These are phyloP conservation scores for Solea senegalensis DNA, from an alignment of 2,113 vertebrate species.

Conservation along the genomic window DNA sequence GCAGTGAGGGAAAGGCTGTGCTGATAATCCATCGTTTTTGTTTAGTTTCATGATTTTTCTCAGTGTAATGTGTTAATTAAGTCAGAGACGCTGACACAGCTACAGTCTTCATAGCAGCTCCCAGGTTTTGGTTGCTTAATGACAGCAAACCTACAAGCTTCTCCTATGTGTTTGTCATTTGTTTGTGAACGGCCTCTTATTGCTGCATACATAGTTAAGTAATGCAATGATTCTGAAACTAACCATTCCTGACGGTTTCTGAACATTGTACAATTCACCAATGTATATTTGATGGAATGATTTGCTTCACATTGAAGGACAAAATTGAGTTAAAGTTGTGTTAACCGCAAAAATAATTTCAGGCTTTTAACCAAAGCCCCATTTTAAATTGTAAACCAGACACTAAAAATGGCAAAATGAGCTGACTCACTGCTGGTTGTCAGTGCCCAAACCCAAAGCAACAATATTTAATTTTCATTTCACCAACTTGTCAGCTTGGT, in stretches of 20 bases:
- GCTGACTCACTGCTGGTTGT: not conserved
- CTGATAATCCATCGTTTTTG: no score
- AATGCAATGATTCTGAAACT: no score
- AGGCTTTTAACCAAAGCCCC: conserved; percentile 25
- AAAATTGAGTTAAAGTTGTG: conserved; percentile 6
- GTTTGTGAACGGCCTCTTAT: no score
- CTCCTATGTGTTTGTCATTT: no score
- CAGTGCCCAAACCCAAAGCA: conserved; percentile 25
- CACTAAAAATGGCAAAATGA: conserved; percentile 25
- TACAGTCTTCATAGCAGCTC: no score
- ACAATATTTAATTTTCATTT: conserved; percentile 36
- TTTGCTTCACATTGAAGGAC: conserved; percentile 20
- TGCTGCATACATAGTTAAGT: no score
- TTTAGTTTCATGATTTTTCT: no score
- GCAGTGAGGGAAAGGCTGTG: no score
- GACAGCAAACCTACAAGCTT: no score
- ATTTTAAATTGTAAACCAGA: conserved; percentile 32
- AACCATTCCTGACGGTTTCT: not conserved
- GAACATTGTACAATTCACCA: not conserved
- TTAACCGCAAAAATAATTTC: conserved; percentile 24
- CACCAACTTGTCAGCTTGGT: conserved; percentile 13
- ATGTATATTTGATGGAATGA: not conserved
- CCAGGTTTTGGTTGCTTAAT: no score
- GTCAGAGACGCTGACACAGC: no score
- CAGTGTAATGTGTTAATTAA: no score